Evolutionary conservation across 2,888 invertebrate genomes (phyloP), one percentile per base, ranked within the genome.

Genomic region (Diarsia dahlii): DNA sequence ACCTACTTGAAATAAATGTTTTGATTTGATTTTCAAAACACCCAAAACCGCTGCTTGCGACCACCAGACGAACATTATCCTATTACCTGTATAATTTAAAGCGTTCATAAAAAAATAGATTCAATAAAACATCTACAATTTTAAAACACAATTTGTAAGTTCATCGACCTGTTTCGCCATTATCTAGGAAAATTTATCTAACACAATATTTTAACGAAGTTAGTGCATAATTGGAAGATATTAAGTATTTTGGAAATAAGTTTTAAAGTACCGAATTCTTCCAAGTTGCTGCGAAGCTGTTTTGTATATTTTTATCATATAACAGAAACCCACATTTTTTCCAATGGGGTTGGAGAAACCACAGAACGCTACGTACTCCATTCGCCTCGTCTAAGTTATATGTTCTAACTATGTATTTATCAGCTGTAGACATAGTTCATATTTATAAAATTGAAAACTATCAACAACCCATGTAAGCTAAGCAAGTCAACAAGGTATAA

Each of bases 161-260:
- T 69, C 66, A 5, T 66, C 18, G 74, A 80, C 76, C 70, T 60
- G 76, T 56, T 69, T 46, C 23, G 63, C 56, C 56, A 46, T 69
- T 73, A 52, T 85, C 74, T 76, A 48, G 15, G 34, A 63, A 71
- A 81, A 78, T 72, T 65, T 72, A 82, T 75, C 28, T 39, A 12
- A 64, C 15, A 39, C 54, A 58, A 65, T 71, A 46, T 74, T 80
- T 68, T 56, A 50, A 58, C 48, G 12, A 63, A 74, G 62, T 45
- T 13, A 62, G 67, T 67, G 28, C 64, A 56, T 84, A 76, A 76
- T 77, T 85, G n/a, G 13, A 62, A 56, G 54, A 71, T 45, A 65
- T 64, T 80, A 67, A 68, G 56, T 62, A 86, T 56, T 71, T 54
- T 13, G 1, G 50, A 73, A 50, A 60, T 63, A 74, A 62, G 54